Evolutionary conservation across 1,140 invertebrate genomes (phyloP), one percentile per base, ranked within the genome.

Genomic region (Listronotus oregonensis): DNA sequence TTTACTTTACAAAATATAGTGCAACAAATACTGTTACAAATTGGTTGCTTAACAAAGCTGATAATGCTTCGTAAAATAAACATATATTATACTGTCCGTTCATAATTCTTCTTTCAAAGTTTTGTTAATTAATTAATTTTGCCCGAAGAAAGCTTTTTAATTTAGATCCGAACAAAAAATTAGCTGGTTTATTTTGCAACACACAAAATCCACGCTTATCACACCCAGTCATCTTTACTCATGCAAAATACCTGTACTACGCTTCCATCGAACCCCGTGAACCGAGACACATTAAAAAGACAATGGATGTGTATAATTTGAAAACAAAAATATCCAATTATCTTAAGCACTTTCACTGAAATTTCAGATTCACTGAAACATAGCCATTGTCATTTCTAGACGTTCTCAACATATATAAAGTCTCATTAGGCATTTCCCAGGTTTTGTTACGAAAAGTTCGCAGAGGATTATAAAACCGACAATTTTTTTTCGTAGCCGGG

Each of bases 341-440:
- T 32, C n/a, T 15, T 27, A 46, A 66, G 67, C 66, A 72, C 70
- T 72, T 72, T 72, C 70, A 70, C 70, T 72, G 43, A 62, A 70
- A 70, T 60, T 70, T 64, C 56, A 47, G 49, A 72, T 62, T 50
- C 68, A 72, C 70, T 71, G 55, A 62, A 58, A 67, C 68, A 67
- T 69, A 58, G 59, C 68, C 42, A 70, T 70, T 70, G 68, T 70
- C 46, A 40, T 58, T 50, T 64, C 62, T 39, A 54, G 43, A 27
- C 21, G 21, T 27, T 27, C 21, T 27, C 21, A 27, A 27, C 69
- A 67, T 71, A 69, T 71, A 71, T 63, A 68, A 60, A 37, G 40
- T 32, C 39, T 31, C 34, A 12, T 14, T 14, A 31, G 6, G n/a
- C 7, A 64, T 58, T 65, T 65, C 55, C 64, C 54, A 65, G 40